Percentiles rank a stretch among this genome's conserved stretches.
Evolutionary conservation across 2,888 invertebrate species (phyloP).

Genomic region (Melanotus villosus): DNA sequence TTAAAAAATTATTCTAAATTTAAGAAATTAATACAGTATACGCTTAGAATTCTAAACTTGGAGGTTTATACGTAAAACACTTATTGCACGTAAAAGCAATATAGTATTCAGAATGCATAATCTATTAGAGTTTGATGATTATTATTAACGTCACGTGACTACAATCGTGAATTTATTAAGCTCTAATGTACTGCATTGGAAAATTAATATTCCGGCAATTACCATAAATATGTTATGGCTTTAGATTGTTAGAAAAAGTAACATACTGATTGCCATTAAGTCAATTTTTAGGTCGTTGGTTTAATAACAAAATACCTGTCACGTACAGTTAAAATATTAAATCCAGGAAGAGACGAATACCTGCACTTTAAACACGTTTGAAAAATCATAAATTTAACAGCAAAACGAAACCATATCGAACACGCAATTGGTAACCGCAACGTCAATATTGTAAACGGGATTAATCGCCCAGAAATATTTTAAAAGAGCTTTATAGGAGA

Average conservation of each 20-base stretch:
- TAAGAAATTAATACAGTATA: constrained; percentile 21
- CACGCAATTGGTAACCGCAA: neutral
- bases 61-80: neutral
- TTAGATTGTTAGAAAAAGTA: neutral
- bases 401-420: neutral
- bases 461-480: neutral
- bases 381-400: constrained; percentile 10
- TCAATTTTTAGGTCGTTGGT: no score
- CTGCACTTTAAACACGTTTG: neutral
- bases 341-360: neutral
- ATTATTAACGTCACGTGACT: constrained; percentile 42
- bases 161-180: constrained; percentile 35
- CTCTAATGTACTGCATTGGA: constrained; percentile 27
- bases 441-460: neutral
- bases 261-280: neutral
- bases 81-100: constrained; percentile 30
- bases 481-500: no score
- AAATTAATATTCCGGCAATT: constrained; percentile 24
- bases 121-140: constrained; percentile 40
- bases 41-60: constrained; percentile 16
- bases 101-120: constrained; percentile 32
- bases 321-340: no score
- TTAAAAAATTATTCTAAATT: constrained; percentile 26
- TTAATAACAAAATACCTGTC: no score
- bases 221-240: constrained; percentile 2